A percentile compares a stretch with the other conserved stretches of the same genome.
phyloP scores from a whole-genome alignment of 2,888 invertebrate genomes.

The Ormyrus pomaceus region DNA sequence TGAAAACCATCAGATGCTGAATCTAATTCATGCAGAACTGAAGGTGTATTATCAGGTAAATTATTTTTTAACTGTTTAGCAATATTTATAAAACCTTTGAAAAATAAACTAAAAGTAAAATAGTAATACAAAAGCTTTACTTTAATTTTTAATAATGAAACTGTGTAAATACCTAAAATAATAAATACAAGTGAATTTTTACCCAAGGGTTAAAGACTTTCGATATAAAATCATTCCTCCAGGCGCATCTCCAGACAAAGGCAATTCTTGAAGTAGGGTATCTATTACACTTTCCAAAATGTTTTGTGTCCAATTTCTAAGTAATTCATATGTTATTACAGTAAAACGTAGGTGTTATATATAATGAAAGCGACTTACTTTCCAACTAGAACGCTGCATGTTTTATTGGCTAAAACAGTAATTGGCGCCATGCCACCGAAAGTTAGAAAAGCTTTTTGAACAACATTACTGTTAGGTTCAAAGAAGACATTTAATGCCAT shows the following conservation, averaged over 20 bases:
- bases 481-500: slow-evolving; percentile 85
- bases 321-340: not conserved
- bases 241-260: slow-evolving; percentile 84
- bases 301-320: slow-evolving; percentile 79
- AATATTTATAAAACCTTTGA: slow-evolving; percentile 80
- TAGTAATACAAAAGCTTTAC: too few species aligned
- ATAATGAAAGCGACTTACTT: slow-evolving; percentile 65
- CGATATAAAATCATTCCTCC: slow-evolving; percentile 89
- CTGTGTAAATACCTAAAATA: not conserved
- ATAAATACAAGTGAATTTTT: not conserved
- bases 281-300: slow-evolving; percentile 80
- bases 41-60: slow-evolving; percentile 54
- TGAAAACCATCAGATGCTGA: slow-evolving; percentile 77
- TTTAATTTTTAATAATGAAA: not conserved
- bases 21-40: slow-evolving; percentile 65
- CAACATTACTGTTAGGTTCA: slow-evolving; percentile 75
- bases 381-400: slow-evolving; percentile 78
- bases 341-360: too few species aligned
- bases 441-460: slow-evolving; percentile 81
- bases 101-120: slow-evolving; percentile 78
- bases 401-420: slow-evolving; percentile 83
- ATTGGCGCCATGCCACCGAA: slow-evolving; percentile 94
- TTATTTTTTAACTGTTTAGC: slow-evolving; percentile 74
- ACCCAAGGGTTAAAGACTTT: slow-evolving; percentile 82
- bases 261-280: slow-evolving; percentile 84